Percentiles rank a stretch among this genome's conserved stretches.
Conservation (phyloP, 2,113 vertebrate species). For the Cheilinus undulatus region DNA sequence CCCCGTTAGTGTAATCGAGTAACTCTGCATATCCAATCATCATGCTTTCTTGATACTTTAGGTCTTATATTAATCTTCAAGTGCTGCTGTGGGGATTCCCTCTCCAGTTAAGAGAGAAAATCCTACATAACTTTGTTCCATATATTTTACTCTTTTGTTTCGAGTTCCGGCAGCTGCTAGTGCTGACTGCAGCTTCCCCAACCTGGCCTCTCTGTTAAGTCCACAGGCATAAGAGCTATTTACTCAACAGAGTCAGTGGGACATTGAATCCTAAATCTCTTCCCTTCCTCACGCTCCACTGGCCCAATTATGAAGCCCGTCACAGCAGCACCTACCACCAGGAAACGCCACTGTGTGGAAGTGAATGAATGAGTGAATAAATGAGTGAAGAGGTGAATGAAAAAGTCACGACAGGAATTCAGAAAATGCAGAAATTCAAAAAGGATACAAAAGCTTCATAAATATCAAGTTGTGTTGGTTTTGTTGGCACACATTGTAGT, state of each 20-base stretch:
- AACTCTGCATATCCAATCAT: not conserved
- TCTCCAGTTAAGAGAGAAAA: constrained; percentile 30
- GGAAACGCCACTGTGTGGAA: constrained; percentile 57
- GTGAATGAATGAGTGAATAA: constrained; percentile 42
- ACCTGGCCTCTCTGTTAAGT: constrained; percentile 73
- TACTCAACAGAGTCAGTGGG: constrained; percentile 80
- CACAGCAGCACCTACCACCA: constrained; percentile 61
- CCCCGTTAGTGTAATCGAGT: too few species aligned
- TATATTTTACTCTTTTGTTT: constrained; percentile 50
- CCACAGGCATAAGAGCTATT: constrained; percentile 78
- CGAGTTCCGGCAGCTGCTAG: constrained; percentile 61
- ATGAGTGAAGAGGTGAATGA: constrained; percentile 21
- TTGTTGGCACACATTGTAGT: too few species aligned
- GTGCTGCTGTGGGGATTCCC: constrained; percentile 20
- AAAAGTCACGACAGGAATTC: constrained; percentile 8
- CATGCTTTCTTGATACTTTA: not conserved
- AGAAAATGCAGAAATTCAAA: not conserved
- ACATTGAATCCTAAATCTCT: constrained; percentile 81
- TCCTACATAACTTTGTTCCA: constrained; percentile 27
- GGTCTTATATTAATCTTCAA: not conserved
- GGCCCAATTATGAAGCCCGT: constrained; percentile 73
- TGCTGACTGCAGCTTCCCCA: constrained; percentile 61
- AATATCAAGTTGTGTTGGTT: constrained; percentile 9
- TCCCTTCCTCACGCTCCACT: constrained; percentile 74
- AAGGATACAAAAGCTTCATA: not conserved